These are phyloP conservation scores for Gymnodraco acuticeps DNA, from an alignment of 2,797 vertebrate genomes.

Conservation along the genomic window DNA sequence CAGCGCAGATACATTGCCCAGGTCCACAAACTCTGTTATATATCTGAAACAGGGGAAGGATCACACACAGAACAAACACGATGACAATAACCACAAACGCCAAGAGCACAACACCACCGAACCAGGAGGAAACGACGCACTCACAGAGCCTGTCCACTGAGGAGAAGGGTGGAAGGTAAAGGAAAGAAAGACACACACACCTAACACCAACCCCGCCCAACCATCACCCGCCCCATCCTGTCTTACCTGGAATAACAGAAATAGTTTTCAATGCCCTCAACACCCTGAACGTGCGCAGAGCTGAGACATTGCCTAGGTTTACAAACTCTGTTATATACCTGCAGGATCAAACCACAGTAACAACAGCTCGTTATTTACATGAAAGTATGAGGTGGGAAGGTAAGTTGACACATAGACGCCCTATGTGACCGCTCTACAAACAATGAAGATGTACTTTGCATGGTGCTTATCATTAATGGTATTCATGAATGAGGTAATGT, in stretches of 20 bases:
- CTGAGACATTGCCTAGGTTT: conserved; percentile 99
- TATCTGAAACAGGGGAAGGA: conserved; percentile 99
- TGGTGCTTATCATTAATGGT: conserved; percentile 6
- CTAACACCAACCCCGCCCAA: conserved; percentile 92
- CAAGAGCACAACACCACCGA: conserved; percentile 89
- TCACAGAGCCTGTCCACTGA: conserved; percentile 95
- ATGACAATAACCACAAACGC: conserved; percentile 97
- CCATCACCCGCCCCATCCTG: conserved; percentile 86
- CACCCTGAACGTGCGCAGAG: conserved; percentile 98
- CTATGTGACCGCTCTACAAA: conserved; percentile 23
- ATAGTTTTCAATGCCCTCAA: conserved; percentile 99
- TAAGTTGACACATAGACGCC: conserved; percentile 48
- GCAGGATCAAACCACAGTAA: conserved; percentile 99
- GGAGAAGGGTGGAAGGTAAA: conserved; percentile 85
- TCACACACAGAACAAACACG: conserved; percentile 97
- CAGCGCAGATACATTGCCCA: conserved; percentile 99
- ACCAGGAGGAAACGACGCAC: conserved; percentile 90
- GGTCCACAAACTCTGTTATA: conserved; percentile 99
- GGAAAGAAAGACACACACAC: conserved; percentile 89
- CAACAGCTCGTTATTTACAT: conserved; percentile 85
- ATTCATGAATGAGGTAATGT: not conserved
- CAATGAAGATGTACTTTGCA: conserved; percentile 12
- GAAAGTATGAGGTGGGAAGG: conserved; percentile 52
- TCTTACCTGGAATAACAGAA: conserved; percentile 98
- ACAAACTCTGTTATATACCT: conserved; percentile 99